Evolutionary conservation across 2,113 vertebrate species (phyloP).

Genomic region (Strigops habroptila): DNA sequence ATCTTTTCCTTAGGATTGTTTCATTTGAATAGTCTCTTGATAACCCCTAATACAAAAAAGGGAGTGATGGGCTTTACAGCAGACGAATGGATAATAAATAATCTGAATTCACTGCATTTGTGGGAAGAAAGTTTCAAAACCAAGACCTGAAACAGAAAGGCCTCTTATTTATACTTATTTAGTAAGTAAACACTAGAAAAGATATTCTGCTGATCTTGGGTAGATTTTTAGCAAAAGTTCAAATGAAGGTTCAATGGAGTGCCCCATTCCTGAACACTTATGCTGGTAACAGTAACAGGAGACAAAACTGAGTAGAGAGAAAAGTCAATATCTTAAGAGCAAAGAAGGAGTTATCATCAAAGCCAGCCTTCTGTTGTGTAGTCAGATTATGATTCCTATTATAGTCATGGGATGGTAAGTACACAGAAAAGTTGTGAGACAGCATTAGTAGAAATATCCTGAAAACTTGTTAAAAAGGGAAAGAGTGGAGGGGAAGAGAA

Average conservation of each 20-base stretch:
- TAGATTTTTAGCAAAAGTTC: constrained; percentile 11
- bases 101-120: background rate
- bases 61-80: background rate
- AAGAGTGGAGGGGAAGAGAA: background rate
- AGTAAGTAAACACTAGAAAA: background rate
- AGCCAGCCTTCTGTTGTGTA: background rate
- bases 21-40: background rate
- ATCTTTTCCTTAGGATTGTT: background rate
- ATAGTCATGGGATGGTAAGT: background rate
- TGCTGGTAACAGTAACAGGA: background rate
- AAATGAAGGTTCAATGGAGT: background rate
- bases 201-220: background rate
- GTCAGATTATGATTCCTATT: background rate
- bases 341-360: background rate
- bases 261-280: background rate
- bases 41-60: background rate
- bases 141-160: background rate
- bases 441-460: background rate
- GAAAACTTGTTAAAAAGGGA: background rate
- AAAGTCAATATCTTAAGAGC: constrained; percentile 23
- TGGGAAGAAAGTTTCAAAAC: background rate
- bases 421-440: background rate
- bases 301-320: background rate
- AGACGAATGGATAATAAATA: background rate
- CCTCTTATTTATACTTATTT: background rate